Base-by-base conservation (phyloP, 2,888 invertebrate genomes). In the Drosophila maculinotata region DNA sequence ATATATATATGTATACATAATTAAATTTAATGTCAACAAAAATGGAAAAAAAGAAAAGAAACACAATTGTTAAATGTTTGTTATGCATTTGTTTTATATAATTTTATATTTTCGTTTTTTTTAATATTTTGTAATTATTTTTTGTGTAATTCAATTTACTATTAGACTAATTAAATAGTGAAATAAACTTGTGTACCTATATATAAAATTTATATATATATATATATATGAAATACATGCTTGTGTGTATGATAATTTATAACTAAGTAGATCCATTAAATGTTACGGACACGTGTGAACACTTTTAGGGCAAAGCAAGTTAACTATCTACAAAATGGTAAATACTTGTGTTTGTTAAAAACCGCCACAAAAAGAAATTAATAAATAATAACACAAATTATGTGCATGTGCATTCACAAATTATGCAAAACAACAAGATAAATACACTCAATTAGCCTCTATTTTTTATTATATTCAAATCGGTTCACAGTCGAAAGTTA, bases 101-200 rank as follows among this genome's bases (percentile, higher is more conserved):
- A 25, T 51, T 26, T 57, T 38, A 42, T 39, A 31, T 44, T 65
- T 41, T 36, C 36, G 23, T 68, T 48, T 57, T n/a, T 42, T 49
- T 26, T 35, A n/a, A 20, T 51, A 41, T 30, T 53, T 41, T 26
- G 35, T 41, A 20, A 17, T 30, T 15, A 30, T 20, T 52, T 52
- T 53, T 51, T 57, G 56, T 59, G 38, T 52, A 49, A 53, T 62
- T 56, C 42, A 51, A 76, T 67, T 57, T 68, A 78, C 56, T 58
- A 60, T 62, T 76, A 67, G 72, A 53, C 52, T 78, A 78, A 75
- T 76, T 70, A 45, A 62, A 58, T 79, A 85, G 66, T 69, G 41
- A 85, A 69, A 85, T 74, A 76, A 81, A 82, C 83, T 82, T 82
- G 71, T 82, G 80, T 85, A 81, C 80, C 86, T 85, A 81, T 66